phyloP scores from a whole-genome alignment of 2,113 vertebrate species.

The Archilochus colubris region DNA sequence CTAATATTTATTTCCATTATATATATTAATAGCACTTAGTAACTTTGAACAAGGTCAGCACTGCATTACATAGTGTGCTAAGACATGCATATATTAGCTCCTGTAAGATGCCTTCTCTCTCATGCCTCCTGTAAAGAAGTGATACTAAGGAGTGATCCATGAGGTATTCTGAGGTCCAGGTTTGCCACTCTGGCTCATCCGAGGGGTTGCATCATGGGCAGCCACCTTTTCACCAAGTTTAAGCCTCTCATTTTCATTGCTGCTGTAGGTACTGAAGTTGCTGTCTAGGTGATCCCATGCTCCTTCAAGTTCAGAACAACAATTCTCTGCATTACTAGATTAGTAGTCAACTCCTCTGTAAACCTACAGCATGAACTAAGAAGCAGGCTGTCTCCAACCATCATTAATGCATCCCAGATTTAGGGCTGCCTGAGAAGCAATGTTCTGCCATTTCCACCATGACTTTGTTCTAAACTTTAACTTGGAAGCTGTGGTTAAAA shows the following conservation, averaged over 20 bases:
- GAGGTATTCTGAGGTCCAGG: not conserved
- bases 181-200: not conserved
- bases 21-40: conserved; percentile 67
- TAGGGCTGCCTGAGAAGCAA: conserved; percentile 19
- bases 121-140: conserved; percentile 23
- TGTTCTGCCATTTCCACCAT: not conserved
- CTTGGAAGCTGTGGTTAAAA: not conserved
- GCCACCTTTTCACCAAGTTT: not conserved
- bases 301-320: not conserved
- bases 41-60: conserved; percentile 63
- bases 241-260: not conserved
- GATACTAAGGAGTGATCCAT: not conserved
- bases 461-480: conserved; percentile 7
- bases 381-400: not conserved
- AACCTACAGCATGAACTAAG: not conserved
- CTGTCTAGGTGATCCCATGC: not conserved
- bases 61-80: conserved; percentile 46
- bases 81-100: conserved; percentile 51
- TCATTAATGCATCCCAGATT: not conserved
- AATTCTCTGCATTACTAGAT: not conserved
- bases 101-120: not conserved
- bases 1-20: conserved; percentile 58
- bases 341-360: not conserved
- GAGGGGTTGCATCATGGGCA: not conserved
- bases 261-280: not conserved